phyloP scores from a whole-genome alignment of 1,140 invertebrate genomes.

The Neodiprion virginianus region DNA sequence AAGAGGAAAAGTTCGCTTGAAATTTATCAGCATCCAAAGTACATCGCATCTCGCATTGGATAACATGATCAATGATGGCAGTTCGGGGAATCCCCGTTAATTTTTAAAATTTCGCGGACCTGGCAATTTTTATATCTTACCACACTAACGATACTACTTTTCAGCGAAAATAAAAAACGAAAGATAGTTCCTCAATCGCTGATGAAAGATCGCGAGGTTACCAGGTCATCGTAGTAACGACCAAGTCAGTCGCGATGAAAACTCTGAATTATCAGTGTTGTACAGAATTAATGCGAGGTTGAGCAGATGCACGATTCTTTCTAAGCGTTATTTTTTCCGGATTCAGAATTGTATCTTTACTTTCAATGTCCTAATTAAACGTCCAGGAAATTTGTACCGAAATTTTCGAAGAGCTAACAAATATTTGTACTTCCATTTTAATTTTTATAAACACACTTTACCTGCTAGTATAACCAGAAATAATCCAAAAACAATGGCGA shows the following conservation, averaged over 20 bases:
- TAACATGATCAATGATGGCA: no score
- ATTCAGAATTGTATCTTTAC: no score
- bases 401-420: no score
- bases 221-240: neutral
- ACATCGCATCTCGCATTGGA: neutral
- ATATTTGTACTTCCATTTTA: no score
- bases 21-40: neutral
- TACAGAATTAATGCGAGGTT: neutral
- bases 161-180: neutral
- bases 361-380: no score
- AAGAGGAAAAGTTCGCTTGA: neutral
- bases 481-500: neutral
- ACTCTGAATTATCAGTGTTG: neutral
- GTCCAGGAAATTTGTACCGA: no score
- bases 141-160: neutral
- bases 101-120: no score
- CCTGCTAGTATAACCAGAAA: neutral
- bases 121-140: no score
- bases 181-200: neutral
- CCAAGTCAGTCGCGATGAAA: neutral
- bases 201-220: neutral
- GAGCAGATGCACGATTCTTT: no score
- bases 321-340: no score
- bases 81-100: neutral
- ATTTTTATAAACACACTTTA: neutral